Evolutionary conservation across 2,113 vertebrate genomes (phyloP).

Genomic region (Rhinopomastus cyanomelas): DNA sequence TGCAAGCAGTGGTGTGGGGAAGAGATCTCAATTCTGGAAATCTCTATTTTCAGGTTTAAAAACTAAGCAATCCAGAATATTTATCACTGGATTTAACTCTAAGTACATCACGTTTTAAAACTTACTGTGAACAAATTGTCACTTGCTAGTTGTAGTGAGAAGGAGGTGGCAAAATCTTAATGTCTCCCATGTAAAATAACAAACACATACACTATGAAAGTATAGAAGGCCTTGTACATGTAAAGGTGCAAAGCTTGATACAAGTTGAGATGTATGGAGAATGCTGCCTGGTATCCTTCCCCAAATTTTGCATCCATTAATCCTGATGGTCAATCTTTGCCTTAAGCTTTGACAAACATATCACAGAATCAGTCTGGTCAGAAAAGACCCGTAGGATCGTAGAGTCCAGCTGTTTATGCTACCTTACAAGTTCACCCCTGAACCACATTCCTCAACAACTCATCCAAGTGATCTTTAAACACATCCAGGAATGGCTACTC

Average conservation of each 20-base stretch:
- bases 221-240: neutral
- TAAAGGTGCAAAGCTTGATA: neutral
- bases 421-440: too few species aligned
- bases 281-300: neutral
- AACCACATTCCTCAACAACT: too few species aligned
- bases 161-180: neutral
- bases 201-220: neutral
- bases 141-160: neutral
- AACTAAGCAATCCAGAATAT: neutral
- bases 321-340: neutral
- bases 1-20: neutral
- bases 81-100: neutral
- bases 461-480: too few species aligned
- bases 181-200: neutral
- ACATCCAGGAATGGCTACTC: too few species aligned
- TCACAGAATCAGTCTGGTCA: too few species aligned
- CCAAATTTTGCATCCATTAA: neutral
- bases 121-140: neutral
- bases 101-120: neutral
- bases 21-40: neutral
- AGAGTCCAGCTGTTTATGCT: too few species aligned
- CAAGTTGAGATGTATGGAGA: neutral
- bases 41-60: neutral
- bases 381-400: too few species aligned
- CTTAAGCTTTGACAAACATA: neutral